Conservation (phyloP, 1,140 invertebrate species). For the Meloidogyne chitwoodi region DNA sequence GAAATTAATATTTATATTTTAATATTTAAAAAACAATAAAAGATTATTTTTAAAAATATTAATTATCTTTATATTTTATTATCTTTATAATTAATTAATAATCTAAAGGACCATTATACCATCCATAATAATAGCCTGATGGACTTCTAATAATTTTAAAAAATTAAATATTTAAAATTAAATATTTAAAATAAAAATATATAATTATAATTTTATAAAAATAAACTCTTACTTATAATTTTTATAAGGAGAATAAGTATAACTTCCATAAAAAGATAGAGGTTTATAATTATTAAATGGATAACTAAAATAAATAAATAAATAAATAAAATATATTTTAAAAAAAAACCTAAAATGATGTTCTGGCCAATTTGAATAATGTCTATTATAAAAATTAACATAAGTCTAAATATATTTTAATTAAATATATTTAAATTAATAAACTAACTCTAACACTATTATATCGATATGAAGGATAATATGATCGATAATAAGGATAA, state of each 20-base stretch:
- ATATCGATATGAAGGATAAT: conserved; percentile 18
- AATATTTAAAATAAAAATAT: neutral
- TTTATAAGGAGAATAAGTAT: conserved; percentile 15
- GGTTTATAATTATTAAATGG: conserved; percentile 15
- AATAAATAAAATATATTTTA: neutral
- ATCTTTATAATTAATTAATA: too few relatives aligned
- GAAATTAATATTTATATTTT: neutral
- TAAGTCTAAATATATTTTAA: conserved; percentile 10
- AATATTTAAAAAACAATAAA: too few relatives aligned
- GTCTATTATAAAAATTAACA: conserved; percentile 5
- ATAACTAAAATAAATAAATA: conserved; percentile 4
- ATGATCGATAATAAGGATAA: conserved; percentile 12
- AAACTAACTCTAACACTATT: neutral
- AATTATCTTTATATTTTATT: too few relatives aligned
- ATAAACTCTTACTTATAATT: conserved; percentile 9
- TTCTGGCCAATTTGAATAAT: conserved; percentile 20
- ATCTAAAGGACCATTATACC: conserved; percentile 14
- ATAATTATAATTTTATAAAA: neutral
- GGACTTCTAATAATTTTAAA: neutral
- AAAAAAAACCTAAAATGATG: conserved; percentile 16
- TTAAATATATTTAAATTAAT: neutral
- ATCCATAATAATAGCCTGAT: conserved; percentile 18
- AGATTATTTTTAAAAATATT: too few relatives aligned
- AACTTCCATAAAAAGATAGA: conserved; percentile 11
- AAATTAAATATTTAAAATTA: neutral